Conservation (phyloP, 2,797 vertebrate genomes). For the Rallus crepitans region DNA sequence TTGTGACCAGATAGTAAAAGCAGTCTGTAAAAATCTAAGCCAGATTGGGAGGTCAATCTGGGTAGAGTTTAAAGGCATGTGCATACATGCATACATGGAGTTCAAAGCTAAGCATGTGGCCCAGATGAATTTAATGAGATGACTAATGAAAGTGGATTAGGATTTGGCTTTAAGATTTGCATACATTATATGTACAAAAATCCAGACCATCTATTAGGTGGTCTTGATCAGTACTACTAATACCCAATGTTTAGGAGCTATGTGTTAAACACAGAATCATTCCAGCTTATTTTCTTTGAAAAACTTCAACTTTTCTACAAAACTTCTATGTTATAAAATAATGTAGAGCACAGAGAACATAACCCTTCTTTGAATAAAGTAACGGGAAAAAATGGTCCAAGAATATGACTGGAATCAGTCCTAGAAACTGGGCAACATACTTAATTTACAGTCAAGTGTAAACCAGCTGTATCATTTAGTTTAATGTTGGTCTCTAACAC, state of each 20-base stretch:
- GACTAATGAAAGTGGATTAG: not conserved
- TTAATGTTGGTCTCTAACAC: not conserved
- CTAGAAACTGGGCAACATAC: not conserved
- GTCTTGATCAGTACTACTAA: not conserved
- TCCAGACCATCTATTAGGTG: not conserved
- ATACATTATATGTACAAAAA: not conserved
- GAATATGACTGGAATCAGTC: not conserved
- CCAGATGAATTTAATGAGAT: not conserved
- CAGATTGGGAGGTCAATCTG: not conserved
- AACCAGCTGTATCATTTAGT: not conserved
- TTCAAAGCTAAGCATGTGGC: not conserved
- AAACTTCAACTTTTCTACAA: not conserved
- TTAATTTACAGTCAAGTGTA: not conserved
- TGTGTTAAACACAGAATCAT: not conserved
- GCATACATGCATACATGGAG: not conserved
- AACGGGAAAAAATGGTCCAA: not conserved
- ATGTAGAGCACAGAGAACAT: not conserved
- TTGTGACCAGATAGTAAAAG: not conserved
- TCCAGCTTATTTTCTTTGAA: not conserved
- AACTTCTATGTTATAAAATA: not conserved
- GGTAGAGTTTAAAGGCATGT: not conserved
- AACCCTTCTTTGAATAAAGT: not conserved
- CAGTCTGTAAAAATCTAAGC: not conserved
- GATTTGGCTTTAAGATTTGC: not conserved
- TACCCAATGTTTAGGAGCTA: not conserved